A percentile compares a stretch with the other conserved stretches of the same genome.
phyloP scores from a whole-genome alignment of 1,140 invertebrate genomes.

The Adelges cooleyi region DNA sequence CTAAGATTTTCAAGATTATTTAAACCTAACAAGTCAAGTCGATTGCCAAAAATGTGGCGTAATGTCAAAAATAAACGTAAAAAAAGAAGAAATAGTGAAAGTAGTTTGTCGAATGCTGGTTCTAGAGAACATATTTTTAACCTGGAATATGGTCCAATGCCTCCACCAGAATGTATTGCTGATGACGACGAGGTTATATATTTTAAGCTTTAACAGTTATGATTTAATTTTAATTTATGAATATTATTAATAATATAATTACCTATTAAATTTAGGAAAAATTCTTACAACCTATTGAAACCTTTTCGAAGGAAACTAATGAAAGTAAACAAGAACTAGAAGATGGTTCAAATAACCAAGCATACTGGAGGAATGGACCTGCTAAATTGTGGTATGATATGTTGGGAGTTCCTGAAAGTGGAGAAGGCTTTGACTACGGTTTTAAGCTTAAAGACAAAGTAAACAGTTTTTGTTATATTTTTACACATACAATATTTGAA shows the following conservation, averaged over 20 bases:
- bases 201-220: too few relatives aligned
- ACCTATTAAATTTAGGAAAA: conserved; percentile 40
- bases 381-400: conserved; percentile 97
- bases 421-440: conserved; percentile 91
- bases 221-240: not conserved
- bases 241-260: not conserved
- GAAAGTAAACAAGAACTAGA: conserved; percentile 47
- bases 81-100: conserved; percentile 46
- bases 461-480: conserved; percentile 29
- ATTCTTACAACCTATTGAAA: conserved; percentile 47
- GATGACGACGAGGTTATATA: conserved; percentile 61
- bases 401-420: conserved; percentile 82
- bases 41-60: conserved; percentile 88
- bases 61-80: conserved; percentile 64
- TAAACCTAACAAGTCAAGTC: conserved; percentile 78
- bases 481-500: too few relatives aligned
- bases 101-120: conserved; percentile 50
- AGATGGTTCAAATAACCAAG: conserved; percentile 58
- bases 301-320: conserved; percentile 45
- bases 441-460: conserved; percentile 63
- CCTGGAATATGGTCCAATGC: conserved; percentile 48
- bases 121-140: conserved; percentile 50
- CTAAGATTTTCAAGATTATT: conserved; percentile 85
- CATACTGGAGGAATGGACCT: conserved; percentile 94
- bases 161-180: conserved; percentile 45